phyloP scores from a whole-genome alignment of 2,888 invertebrate species.

The Zhuqinia jingwanae region DNA sequence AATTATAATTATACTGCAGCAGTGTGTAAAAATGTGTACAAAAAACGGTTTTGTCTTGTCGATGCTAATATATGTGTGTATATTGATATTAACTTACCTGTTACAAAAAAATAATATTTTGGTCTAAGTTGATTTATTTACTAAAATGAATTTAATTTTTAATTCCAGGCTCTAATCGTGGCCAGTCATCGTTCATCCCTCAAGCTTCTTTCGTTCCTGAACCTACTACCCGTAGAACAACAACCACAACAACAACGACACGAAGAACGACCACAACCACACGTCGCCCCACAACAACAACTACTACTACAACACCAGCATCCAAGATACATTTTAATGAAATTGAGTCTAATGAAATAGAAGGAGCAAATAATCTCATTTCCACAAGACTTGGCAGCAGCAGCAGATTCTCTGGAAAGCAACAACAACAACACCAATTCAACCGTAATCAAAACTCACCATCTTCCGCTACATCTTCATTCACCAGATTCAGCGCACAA shows the following conservation, averaged over 20 bases:
- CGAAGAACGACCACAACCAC: slow-evolving; percentile 51
- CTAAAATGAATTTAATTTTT: slow-evolving; percentile 1
- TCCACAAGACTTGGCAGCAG: slow-evolving; percentile 54
- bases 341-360: slow-evolving; percentile 78
- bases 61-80: background rate
- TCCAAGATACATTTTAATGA: slow-evolving; percentile 76
- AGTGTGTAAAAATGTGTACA: background rate
- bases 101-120: too few species aligned
- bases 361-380: slow-evolving; percentile 46
- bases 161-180: slow-evolving; percentile 36
- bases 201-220: slow-evolving; percentile 54
- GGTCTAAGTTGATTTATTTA: too few species aligned
- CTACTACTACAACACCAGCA: slow-evolving; percentile 36
- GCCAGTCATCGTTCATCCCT: slow-evolving; percentile 55
- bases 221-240: slow-evolving; percentile 73
- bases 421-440: slow-evolving; percentile 27
- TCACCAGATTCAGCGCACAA: slow-evolving; percentile 57
- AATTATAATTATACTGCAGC: too few species aligned
- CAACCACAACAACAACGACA: slow-evolving; percentile 68
- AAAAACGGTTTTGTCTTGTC: background rate
- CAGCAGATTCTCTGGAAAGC: slow-evolving; percentile 54
- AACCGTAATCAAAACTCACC: slow-evolving; percentile 21
- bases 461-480: slow-evolving; percentile 14
- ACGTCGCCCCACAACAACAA: slow-evolving; percentile 58
- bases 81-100: too few species aligned